These are phyloP conservation scores for Girardia tigrina DNA, from an alignment of 2,888 invertebrate genomes.

Conservation along the genomic window DNA sequence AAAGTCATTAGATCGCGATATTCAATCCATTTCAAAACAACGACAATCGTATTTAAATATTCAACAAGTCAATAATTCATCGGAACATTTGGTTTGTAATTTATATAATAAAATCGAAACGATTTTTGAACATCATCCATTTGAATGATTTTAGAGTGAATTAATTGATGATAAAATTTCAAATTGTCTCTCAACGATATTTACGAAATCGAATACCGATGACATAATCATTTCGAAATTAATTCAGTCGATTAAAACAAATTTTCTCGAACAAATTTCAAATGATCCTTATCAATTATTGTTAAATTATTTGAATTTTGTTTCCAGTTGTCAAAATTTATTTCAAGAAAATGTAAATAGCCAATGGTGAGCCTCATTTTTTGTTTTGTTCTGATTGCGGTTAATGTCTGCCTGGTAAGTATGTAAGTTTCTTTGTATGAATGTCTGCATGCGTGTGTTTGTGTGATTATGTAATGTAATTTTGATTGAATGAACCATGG, in stretches of 20 bases:
- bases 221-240: neutral
- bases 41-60: neutral
- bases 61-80: neutral
- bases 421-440: no score
- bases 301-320: neutral
- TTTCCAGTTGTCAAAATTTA: neutral
- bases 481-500: no score
- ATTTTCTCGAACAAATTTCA: neutral
- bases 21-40: neutral
- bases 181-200: neutral
- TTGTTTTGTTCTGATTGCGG: no score
- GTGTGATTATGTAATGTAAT: no score
- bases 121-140: conserved; percentile 4
- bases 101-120: conserved; percentile 25
- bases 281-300: neutral
- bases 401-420: no score
- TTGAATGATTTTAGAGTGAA: neutral
- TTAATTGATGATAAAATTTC: neutral
- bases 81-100: neutral
- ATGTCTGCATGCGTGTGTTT: no score
- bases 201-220: neutral
- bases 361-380: no score
- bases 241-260: neutral
- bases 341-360: neutral
- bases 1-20: conserved; percentile 8